phyloP scores from a whole-genome alignment of 2,888 invertebrate genomes.

The Endomychus coccineus region DNA sequence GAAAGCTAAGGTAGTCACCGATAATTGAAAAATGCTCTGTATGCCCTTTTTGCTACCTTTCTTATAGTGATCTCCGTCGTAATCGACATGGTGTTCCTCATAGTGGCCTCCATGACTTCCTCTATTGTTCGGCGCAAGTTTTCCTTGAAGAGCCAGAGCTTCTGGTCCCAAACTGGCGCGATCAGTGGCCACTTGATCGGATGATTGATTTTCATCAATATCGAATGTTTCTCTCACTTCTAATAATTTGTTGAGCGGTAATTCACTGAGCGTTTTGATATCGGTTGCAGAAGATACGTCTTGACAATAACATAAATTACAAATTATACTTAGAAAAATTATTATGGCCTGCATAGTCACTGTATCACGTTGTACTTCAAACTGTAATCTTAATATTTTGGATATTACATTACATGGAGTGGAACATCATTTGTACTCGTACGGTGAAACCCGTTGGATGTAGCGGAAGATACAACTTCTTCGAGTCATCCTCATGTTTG shows the following conservation, averaged over 20 bases:
- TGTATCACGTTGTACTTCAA: too few relatives aligned
- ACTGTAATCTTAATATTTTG: too few relatives aligned
- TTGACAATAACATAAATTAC: conserved; percentile 6
- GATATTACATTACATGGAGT: too few relatives aligned
- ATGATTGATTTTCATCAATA: conserved; percentile 15
- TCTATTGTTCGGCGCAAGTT: conserved; percentile 31
- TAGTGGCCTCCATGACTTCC: conserved; percentile 31
- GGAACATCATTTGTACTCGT: too few relatives aligned
- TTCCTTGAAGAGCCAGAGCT: conserved; percentile 32
- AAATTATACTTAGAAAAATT: too few relatives aligned
- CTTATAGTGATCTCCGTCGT: conserved; percentile 30
- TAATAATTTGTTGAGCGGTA: conserved; percentile 63
- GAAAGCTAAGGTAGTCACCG: conserved; percentile 72
- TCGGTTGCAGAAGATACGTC: conserved; percentile 16
- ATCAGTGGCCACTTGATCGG: too few relatives aligned
- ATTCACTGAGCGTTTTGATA: conserved; percentile 55
- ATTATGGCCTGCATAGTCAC: background rate
- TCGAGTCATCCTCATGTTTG: too few relatives aligned
- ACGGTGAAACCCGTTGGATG: too few relatives aligned
- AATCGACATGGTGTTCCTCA: conserved; percentile 28
- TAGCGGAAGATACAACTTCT: too few relatives aligned
- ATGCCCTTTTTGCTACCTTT: conserved; percentile 47
- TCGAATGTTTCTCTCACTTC: conserved; percentile 49
- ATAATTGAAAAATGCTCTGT: conserved; percentile 68
- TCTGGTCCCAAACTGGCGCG: conserved; percentile 22